Percentiles rank a stretch among this genome's conserved stretches.
These are phyloP conservation scores for Potorous gilbertii DNA, from an alignment of 2,797 vertebrate genomes.

Conservation along the genomic window DNA sequence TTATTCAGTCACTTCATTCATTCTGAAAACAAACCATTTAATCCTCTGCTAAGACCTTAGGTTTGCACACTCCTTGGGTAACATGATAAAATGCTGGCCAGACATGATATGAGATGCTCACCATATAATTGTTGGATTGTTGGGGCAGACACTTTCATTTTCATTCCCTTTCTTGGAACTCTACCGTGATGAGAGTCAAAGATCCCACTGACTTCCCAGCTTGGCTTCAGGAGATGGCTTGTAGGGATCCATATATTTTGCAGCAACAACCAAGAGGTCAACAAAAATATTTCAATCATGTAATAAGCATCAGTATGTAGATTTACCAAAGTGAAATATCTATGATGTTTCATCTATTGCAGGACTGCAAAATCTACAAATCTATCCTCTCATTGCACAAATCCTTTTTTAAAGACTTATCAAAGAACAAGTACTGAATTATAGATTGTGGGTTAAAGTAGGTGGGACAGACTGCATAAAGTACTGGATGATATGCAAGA, in stretches of 20 bases:
- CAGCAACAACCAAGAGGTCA: constrained; percentile 12
- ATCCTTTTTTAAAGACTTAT: background rate
- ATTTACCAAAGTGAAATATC: background rate
- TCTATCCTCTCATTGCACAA: background rate
- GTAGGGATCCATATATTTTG: background rate
- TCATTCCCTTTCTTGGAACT: background rate
- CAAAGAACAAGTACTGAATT: too few relatives aligned
- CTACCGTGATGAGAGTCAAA: background rate
- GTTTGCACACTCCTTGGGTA: constrained; percentile 61
- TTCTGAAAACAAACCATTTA: constrained; percentile 52
- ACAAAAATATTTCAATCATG: background rate
- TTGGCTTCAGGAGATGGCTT: background rate
- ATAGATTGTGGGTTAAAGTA: too few relatives aligned
- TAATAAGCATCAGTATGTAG: background rate
- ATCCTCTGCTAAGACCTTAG: constrained; percentile 15
- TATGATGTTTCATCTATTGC: constrained; percentile 30
- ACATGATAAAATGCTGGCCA: constrained; percentile 23
- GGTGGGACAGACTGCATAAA: too few relatives aligned
- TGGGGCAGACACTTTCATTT: background rate
- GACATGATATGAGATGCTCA: background rate
- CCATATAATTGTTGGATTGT: background rate
- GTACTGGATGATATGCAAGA: too few relatives aligned
- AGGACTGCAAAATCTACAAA: background rate
- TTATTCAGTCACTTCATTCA: constrained; percentile 56
- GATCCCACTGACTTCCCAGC: background rate